Base-by-base conservation (phyloP, 2,113 vertebrate species). In the Melanotaenia duboulayi region DNA sequence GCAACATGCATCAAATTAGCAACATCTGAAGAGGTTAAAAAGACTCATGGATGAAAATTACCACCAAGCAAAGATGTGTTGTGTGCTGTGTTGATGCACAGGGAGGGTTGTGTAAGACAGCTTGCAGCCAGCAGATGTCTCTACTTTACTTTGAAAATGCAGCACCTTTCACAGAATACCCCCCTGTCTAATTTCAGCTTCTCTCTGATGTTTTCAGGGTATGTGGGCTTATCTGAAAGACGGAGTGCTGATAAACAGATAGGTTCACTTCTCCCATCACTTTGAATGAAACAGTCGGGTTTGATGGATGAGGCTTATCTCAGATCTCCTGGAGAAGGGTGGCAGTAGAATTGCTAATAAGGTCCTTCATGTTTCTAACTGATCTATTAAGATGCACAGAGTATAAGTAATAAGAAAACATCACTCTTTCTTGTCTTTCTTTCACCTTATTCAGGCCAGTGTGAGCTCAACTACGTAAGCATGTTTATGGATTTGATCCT, bases 41-140 rank as follows among this genome's bases (percentile, higher is more conserved):
- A 28, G 28, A n/a, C n/a, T 28, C 6, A 6, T 28, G 28, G 28
- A 28, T 28, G 28, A 28, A 28, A 9, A 9, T 35, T 35, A 8
- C 32, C 4, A 9, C 8, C 32, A 35, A 28, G 28, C 32, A 35
- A 35, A 35, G 32, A 1, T 35, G 32, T n/a, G n/a, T n/a, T n/a
- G n/a, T n/a, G n/a, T n/a, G n/a, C n/a, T n/a, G n/a, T n/a, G n/a
- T n/a, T n/a, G 39, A 24, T 40, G 22, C 14, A 4, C 4, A 17
- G 32, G 20, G 25, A 25, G 25, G 0, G 5, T 19, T 44, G 1
- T n/a, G 2, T 77, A 76, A 78, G 65, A 54, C 74, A 73, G 65
- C 54, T n/a, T 51, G 24, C 65, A 49, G 44, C 89, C 91, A 91
- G 81, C 73, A 91, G 91, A 87, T 89, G 91, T 89, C 91, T 83